Base-by-base conservation (phyloP, 2,888 invertebrate species). In the Leucophenga maculata region DNA sequence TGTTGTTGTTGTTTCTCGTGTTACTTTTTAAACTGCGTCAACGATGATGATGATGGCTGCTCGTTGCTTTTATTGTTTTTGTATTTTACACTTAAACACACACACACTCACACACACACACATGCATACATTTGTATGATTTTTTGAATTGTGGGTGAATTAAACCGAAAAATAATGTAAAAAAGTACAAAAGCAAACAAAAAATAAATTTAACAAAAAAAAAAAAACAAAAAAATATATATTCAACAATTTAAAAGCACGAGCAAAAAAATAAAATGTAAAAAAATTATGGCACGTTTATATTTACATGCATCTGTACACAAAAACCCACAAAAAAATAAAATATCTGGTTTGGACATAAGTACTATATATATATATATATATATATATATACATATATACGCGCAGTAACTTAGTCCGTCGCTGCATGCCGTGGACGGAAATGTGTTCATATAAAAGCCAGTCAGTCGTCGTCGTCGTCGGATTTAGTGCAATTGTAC, bases 121-220 rank as follows among this genome's bases (percentile, higher is more conserved):
- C 9, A 57, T 11, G 6, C 48, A 4, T 64, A 62, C 22, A 71
- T 68, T 50, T 70, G 70, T 57, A 48, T 72, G 75, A 69, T 74
- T 83, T 78, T 80, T 79, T 70, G 72, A n/a, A n/a, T 80, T 78
- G 80, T 80, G 83, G 80, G 80, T 80, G 83, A 80, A 82, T 75
- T 65, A 73, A 76, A 82, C 74, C 74, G 77, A 79, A 80, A 74
- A 70, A 13, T 39, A 16, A 0, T 16, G 14, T 13, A 20, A 32
- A 60, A n/a, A 57, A 48, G 31, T 65, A 57, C 32, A 32, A 50
- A 62, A 60, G 67, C 32, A 69, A 54, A 65, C 57, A 64, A 46
- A 39, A 32, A 65, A 46, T 54, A 46, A 73, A n/a, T n/a, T n/a
- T n/a, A n/a, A n/a, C n/a, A 69, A 60, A 57, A 13, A 60, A 32